A percentile compares a stretch with the other conserved stretches of the same genome.
Evolutionary conservation across 2,113 vertebrate genomes (phyloP).

Genomic region (Amphiprion ocellaris): DNA sequence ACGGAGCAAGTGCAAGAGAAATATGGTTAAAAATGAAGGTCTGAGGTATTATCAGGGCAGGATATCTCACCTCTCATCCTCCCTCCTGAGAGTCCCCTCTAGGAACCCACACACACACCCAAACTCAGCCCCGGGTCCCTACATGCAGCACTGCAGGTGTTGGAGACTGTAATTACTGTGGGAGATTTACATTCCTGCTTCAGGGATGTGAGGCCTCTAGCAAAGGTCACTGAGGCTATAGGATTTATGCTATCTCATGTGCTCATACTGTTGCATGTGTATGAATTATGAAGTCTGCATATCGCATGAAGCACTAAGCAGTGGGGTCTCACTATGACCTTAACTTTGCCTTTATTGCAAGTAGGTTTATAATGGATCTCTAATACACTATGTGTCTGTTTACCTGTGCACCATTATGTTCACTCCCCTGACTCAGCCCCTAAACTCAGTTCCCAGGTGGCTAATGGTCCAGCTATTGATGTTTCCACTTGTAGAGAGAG

Average conservation of each 20-base stretch:
- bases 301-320: constrained; percentile 28
- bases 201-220: constrained; percentile 71
- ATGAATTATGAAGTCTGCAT: constrained; percentile 44
- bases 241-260: constrained; percentile 79
- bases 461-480: constrained; percentile 72
- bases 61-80: constrained; percentile 29
- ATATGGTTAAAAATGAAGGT: constrained; percentile 33
- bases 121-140: constrained; percentile 34
- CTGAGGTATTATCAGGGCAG: constrained; percentile 36
- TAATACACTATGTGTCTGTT: constrained; percentile 47
- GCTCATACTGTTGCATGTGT: constrained; percentile 36
- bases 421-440: constrained; percentile 48
- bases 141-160: constrained; percentile 55
- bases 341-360: constrained; percentile 59
- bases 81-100: background rate
- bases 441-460: constrained; percentile 70
- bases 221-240: constrained; percentile 83
- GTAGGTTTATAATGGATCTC: constrained; percentile 50
- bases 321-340: constrained; percentile 44
- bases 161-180: constrained; percentile 73
- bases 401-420: constrained; percentile 48
- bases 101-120: constrained; percentile 23
- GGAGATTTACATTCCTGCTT: constrained; percentile 83
- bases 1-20: constrained; percentile 24
- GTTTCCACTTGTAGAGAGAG: constrained; percentile 59